Conservation (phyloP, 2,113 vertebrate genomes). For the Maylandia zebra region DNA sequence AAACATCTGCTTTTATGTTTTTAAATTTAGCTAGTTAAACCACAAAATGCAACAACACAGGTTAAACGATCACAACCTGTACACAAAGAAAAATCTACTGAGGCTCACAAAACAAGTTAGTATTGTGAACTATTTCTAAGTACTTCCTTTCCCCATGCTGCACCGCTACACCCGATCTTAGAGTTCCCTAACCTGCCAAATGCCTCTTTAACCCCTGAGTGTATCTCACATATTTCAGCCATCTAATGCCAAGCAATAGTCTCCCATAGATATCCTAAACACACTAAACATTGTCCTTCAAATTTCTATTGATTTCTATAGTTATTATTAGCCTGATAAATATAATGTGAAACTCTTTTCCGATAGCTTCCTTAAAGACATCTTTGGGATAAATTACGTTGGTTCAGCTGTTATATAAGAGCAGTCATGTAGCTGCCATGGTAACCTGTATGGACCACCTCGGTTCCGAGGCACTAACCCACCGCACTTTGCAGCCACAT, state of each 20-base stretch:
- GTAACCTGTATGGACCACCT: conserved; percentile 14
- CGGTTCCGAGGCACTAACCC: conserved; percentile 7
- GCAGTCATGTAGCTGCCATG: conserved; percentile 17
- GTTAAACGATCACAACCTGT: neutral
- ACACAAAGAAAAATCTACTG: neutral
- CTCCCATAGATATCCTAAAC: neutral
- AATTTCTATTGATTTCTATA: neutral
- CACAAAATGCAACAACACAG: neutral
- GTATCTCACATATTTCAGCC: neutral
- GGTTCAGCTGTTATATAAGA: conserved; percentile 30
- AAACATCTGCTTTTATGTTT: neutral
- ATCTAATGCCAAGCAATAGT: neutral
- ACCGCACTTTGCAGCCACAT: neutral
- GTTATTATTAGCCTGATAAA: neutral
- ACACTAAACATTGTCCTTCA: neutral
- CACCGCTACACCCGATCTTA: neutral
- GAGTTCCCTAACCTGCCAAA: neutral
- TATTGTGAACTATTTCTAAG: neutral
- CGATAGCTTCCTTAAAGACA: neutral
- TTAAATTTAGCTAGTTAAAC: neutral
- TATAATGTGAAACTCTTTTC: neutral
- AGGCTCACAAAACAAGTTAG: neutral
- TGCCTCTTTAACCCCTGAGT: neutral
- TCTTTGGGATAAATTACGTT: neutral
- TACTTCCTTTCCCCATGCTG: neutral